Percentiles rank a stretch among this genome's conserved stretches.
Evolutionary conservation across 2,797 vertebrate species (phyloP).

Genomic region (Acrossocheilus wenchowensis): DNA sequence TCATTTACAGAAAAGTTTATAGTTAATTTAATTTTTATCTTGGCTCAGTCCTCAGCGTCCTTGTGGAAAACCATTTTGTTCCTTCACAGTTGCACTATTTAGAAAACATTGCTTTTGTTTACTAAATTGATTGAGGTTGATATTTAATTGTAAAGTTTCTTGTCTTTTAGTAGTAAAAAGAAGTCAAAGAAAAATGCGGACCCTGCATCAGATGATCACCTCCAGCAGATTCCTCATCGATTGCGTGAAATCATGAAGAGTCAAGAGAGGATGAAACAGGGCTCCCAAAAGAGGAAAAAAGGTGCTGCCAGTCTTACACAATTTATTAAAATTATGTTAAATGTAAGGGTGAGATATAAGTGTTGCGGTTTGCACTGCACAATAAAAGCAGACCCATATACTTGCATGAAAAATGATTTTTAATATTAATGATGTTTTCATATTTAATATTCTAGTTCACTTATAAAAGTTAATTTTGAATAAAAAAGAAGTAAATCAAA

Average conservation of each 20-base stretch:
- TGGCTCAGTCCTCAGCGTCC: background rate
- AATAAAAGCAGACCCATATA: background rate
- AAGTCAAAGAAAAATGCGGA: slow-evolving; percentile 75
- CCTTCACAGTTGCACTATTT: background rate
- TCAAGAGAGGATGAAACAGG: slow-evolving; percentile 81
- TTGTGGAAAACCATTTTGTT: background rate
- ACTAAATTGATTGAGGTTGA: background rate
- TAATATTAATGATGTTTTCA: background rate
- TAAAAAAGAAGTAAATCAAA: background rate
- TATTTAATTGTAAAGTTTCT: background rate
- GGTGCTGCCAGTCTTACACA: slow-evolving; percentile 54
- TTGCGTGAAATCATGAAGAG: slow-evolving; percentile 92
- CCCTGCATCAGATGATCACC: slow-evolving; percentile 76
- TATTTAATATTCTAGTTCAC: background rate
- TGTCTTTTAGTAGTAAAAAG: slow-evolving; percentile 58
- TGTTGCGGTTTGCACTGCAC: background rate
- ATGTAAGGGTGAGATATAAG: background rate
- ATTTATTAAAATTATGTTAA: background rate
- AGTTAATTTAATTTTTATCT: background rate
- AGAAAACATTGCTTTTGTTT: background rate
- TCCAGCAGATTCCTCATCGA: slow-evolving; percentile 88
- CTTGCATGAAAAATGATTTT: background rate
- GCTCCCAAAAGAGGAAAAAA: slow-evolving; percentile 66
- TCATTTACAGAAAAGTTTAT: background rate
- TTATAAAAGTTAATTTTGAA: background rate